These are phyloP conservation scores for Brachylomia viminalis DNA, from an alignment of 2,888 invertebrate genomes.

Conservation along the genomic window DNA sequence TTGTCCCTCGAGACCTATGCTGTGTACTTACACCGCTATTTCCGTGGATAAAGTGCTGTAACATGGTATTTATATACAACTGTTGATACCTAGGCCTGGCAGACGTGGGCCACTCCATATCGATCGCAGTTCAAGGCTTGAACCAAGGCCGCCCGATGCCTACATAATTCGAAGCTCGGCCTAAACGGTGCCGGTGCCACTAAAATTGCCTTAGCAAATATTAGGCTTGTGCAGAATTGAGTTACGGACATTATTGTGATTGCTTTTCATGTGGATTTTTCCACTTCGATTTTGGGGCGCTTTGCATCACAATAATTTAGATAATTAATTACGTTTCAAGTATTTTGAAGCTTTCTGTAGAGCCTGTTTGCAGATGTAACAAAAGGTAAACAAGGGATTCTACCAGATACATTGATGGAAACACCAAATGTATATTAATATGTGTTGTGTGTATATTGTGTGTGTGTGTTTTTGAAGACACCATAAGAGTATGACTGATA, in stretches of 20 bases:
- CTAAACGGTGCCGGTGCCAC: conserved; percentile 58
- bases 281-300: conserved; percentile 12
- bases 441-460: too few species aligned
- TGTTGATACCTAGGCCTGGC: conserved; percentile 64
- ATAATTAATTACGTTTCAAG: neutral
- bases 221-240: conserved; percentile 50
- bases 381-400: neutral
- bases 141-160: conserved; percentile 68
- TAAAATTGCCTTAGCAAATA: conserved; percentile 51
- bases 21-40: conserved; percentile 34
- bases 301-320: conserved; percentile 15
- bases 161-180: conserved; percentile 62
- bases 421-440: too few species aligned
- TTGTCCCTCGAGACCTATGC: neutral
- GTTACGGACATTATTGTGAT: conserved; percentile 48
- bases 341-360: neutral
- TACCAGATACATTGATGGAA: too few species aligned
- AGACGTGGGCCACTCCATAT: conserved; percentile 72
- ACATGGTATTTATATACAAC: conserved; percentile 48
- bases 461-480: too few species aligned
- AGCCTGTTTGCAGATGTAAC: neutral
- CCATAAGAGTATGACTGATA: too few species aligned
- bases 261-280: conserved; percentile 33
- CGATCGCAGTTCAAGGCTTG: conserved; percentile 79
- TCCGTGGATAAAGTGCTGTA: conserved; percentile 30